Conservation (phyloP, 1,140 invertebrate genomes). For the Apis mellifera region DNA sequence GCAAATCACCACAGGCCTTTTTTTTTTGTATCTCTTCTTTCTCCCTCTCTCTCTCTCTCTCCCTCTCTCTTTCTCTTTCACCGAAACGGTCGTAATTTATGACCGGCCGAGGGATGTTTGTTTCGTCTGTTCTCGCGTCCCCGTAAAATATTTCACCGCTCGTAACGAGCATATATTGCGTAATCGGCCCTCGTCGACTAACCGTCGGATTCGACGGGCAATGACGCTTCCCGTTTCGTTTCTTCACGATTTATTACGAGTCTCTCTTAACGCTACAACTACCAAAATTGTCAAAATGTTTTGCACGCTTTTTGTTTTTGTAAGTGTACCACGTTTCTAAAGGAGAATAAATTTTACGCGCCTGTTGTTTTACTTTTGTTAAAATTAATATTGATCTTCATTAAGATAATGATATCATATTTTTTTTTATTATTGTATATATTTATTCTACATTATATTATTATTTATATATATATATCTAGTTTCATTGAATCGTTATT, state of each 20-base stretch:
- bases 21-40: background rate
- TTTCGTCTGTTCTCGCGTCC: slow-evolving; percentile 20
- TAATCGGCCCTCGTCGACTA: slow-evolving; percentile 1
- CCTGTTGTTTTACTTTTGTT: too few species aligned
- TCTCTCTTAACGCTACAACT: too few species aligned
- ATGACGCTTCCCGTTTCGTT: background rate
- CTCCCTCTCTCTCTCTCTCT: background rate
- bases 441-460: too few species aligned
- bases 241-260: slow-evolving; percentile 9
- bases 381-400: too few species aligned
- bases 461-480: too few species aligned
- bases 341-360: too few species aligned
- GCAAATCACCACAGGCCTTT: slow-evolving; percentile 24
- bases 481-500: too few species aligned
- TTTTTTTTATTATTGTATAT: too few species aligned
- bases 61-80: background rate
- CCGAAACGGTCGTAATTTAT: slow-evolving; percentile 34
- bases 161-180: slow-evolving; percentile 28
- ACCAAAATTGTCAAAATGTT: too few species aligned
- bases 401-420: too few species aligned
- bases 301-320: too few species aligned
- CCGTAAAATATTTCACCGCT: slow-evolving; percentile 29
- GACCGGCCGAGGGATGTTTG: slow-evolving; percentile 38
- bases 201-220: background rate
- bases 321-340: too few species aligned